Evolutionary conservation across 2,888 invertebrate species (phyloP), one percentile per base, ranked within the genome.

Genomic region (Folsomia candida): DNA sequence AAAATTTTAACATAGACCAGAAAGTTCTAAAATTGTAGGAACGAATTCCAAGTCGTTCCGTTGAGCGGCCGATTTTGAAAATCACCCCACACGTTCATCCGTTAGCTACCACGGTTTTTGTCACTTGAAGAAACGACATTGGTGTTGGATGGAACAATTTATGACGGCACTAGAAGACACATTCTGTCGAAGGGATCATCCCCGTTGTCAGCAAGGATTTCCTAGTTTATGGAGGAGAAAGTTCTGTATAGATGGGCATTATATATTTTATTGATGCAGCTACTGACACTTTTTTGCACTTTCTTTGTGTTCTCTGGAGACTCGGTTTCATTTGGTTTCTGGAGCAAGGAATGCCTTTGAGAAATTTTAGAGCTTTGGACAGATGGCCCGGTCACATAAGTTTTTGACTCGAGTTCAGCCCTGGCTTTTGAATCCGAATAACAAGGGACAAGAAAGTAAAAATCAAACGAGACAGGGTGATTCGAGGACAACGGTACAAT

Each of bases 241-340:
- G 47, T 47, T 47, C 9, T 9, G 9, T 47, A n/a, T n/a, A n/a
- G 57, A 20, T n/a, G 9, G n/a, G 22, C 57, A 62, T 26, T 28
- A 60, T 25, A 62, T 62, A 62, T 62, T 62, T 62, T 62, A 62
- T 62, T 62, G 62, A 62, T n/a, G 27, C 28, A 62, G n/a, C 62
- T 28, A 62, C 62, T 62, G 62, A 62, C 62, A 62, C 62, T 62
- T 62, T n/a, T 62, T 62, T 37, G 28, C 29, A 62, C 28, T 62
- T 29, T 11, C 29, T 9, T 3, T 62, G 47, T 47, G 47, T 47
- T 18, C 27, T 62, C 62, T 20, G 11, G 29, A 62, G 14, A 27
- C 11, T 24, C 24, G 29, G 14, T 62, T 29, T 64, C 64, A 59
- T 47, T 47, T 47, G 47, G 59, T 59, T 59, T 25, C 24, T n/a